Evolutionary conservation across 1,140 invertebrate genomes (phyloP).

Genomic region (Platyscapa corneri): DNA sequence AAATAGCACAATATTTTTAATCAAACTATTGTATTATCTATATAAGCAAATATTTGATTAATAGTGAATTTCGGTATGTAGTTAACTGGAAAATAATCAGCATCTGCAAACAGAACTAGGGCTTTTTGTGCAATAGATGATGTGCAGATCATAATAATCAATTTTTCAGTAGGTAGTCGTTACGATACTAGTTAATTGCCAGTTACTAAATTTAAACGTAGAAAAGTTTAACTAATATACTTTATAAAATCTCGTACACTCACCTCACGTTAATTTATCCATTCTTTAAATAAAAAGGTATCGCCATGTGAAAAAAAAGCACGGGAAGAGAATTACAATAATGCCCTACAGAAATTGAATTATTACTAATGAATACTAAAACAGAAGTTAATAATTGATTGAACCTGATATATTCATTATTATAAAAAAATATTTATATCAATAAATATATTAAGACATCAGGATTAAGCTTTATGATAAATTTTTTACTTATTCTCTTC

Average conservation of each 20-base stretch:
- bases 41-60: background rate
- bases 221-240: background rate
- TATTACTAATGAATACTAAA: background rate
- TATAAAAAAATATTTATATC: too few relatives aligned
- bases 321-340: background rate
- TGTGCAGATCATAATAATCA: slow-evolving; percentile 51
- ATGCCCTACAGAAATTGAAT: background rate
- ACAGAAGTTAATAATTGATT: too few relatives aligned
- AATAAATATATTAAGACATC: too few relatives aligned
- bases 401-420: too few relatives aligned
- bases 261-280: background rate
- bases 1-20: background rate
- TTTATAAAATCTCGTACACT: background rate
- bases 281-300: background rate
- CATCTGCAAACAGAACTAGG: slow-evolving; percentile 4
- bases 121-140: slow-evolving; percentile 18
- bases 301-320: too few relatives aligned
- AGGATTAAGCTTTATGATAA: too few relatives aligned
- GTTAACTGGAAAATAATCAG: background rate
- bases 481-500: too few relatives aligned
- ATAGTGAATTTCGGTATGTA: background rate
- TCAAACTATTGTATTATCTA: background rate
- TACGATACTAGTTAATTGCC: background rate
- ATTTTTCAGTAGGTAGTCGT: slow-evolving; percentile 39
- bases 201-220: slow-evolving; percentile 1